A percentile compares a stretch with the other conserved stretches of the same genome.
Evolutionary conservation across 1,140 invertebrate genomes (phyloP).

Genomic region (Drosophila teissieri): DNA sequence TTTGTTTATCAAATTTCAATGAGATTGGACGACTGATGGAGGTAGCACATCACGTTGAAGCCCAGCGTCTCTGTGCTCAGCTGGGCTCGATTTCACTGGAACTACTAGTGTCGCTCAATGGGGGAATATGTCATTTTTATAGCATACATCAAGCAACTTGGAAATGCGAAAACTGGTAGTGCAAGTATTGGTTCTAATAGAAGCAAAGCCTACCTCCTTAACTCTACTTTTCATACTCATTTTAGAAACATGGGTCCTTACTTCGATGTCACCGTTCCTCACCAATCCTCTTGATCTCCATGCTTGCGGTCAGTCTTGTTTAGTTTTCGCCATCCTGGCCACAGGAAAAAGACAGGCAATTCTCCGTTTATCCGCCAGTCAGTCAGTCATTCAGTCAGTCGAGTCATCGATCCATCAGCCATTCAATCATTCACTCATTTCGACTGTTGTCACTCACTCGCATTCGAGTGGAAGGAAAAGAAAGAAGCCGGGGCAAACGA

Average conservation of each 20-base stretch:
- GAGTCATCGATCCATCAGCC: conserved; percentile 44
- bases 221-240: too few species aligned
- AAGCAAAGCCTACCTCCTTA: too few species aligned
- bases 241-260: too few species aligned
- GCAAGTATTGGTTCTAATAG: too few species aligned
- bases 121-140: too few species aligned
- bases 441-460: conserved; percentile 72
- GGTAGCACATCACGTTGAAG: conserved; percentile 28
- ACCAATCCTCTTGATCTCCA: not conserved
- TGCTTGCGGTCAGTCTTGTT: not conserved
- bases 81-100: conserved; percentile 7
- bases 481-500: conserved; percentile 10
- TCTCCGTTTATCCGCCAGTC: conserved; percentile 12
- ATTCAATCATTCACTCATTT: conserved; percentile 72
- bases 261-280: not conserved
- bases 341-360: conserved; percentile 7
- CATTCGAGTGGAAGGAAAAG: conserved; percentile 32
- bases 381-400: conserved; percentile 25
- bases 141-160: too few species aligned
- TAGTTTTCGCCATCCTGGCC: conserved; percentile 7
- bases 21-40: conserved; percentile 30
- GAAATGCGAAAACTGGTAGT: too few species aligned
- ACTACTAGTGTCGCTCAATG: not conserved
- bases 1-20: conserved; percentile 59
- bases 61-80: conserved; percentile 13